Percentiles rank a stretch among this genome's conserved stretches.
Conservation (phyloP, 1,140 invertebrate genomes). For the Varroa destructor region DNA sequence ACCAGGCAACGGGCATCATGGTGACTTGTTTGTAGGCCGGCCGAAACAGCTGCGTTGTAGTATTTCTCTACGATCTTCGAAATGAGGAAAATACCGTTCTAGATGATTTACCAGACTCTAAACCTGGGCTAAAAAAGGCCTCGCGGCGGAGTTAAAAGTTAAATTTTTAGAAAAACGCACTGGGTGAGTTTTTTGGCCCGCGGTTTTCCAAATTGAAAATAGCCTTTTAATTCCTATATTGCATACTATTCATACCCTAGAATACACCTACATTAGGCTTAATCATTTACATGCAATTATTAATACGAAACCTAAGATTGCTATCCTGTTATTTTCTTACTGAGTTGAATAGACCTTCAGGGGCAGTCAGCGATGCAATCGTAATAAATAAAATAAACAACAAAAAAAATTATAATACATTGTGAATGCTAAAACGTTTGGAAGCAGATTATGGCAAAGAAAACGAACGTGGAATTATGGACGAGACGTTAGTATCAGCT, state of each 20-base stretch:
- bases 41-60: neutral
- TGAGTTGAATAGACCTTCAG: conserved; percentile 30
- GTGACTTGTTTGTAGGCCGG: neutral
- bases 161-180: too few relatives aligned
- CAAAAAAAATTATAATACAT: neutral
- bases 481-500: conserved; percentile 46
- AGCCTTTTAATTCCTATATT: too few relatives aligned
- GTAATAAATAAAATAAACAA: too few relatives aligned
- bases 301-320: neutral
- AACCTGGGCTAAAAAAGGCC: neutral
- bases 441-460: conserved; percentile 21
- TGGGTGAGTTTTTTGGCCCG: too few relatives aligned
- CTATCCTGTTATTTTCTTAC: neutral
- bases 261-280: too few relatives aligned
- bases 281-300: too few relatives aligned
- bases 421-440: conserved; percentile 31
- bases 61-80: conserved; percentile 3
- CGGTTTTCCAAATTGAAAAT: too few relatives aligned
- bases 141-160: too few relatives aligned
- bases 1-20: neutral
- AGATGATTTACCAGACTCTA: neutral
- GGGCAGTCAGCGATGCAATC: conserved; percentile 24
- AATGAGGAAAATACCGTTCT: conserved; percentile 37
- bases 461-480: conserved; percentile 42
- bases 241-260: too few relatives aligned